These are phyloP conservation scores for Sylvicola fuscatus DNA, from an alignment of 2,888 invertebrate genomes.

Conservation along the genomic window DNA sequence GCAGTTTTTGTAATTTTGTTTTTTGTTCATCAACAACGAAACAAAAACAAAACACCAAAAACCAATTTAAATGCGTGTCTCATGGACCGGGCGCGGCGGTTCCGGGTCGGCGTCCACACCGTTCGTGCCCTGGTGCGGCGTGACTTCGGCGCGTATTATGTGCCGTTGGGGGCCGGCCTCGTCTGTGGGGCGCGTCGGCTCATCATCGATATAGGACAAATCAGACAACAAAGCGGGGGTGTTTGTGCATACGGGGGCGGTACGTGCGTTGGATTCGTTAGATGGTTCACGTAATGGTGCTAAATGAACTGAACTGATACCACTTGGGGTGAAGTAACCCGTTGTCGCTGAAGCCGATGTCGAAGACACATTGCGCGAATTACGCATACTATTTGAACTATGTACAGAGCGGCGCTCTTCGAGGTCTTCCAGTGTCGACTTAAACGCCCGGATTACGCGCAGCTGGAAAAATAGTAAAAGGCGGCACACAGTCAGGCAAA, in stretches of 20 bases:
- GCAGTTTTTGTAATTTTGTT: no score
- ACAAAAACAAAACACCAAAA: no score
- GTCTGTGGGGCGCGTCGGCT: constrained; percentile 11
- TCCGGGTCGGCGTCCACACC: constrained; percentile 30
- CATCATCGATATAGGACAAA: constrained; percentile 51
- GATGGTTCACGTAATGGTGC: constrained; percentile 10
- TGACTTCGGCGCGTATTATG: no score
- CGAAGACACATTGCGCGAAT: constrained; percentile 46
- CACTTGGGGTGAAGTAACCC: no score
- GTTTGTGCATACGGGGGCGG: no score
- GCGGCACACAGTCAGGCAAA: constrained; percentile 22
- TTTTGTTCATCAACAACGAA: no score
- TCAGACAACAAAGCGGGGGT: constrained; percentile 30
- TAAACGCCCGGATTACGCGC: constrained; percentile 99
- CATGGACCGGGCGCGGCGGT: constrained; percentile 44
- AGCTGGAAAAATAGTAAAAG: constrained; percentile 57
- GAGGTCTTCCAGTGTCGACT: constrained; percentile 97
- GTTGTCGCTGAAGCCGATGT: constrained; percentile 3
- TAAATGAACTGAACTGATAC: constrained; percentile 6
- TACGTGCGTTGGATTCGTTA: constrained; percentile 11
- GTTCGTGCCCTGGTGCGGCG: constrained; percentile 15
- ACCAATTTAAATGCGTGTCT: constrained; percentile 42
- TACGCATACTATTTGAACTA: constrained; percentile 87
- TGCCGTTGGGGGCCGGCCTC: no score
- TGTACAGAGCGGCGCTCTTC: constrained; percentile 97